These are phyloP conservation scores for Epinotia bilunana DNA, from an alignment of 2,888 invertebrate genomes.

Conservation along the genomic window DNA sequence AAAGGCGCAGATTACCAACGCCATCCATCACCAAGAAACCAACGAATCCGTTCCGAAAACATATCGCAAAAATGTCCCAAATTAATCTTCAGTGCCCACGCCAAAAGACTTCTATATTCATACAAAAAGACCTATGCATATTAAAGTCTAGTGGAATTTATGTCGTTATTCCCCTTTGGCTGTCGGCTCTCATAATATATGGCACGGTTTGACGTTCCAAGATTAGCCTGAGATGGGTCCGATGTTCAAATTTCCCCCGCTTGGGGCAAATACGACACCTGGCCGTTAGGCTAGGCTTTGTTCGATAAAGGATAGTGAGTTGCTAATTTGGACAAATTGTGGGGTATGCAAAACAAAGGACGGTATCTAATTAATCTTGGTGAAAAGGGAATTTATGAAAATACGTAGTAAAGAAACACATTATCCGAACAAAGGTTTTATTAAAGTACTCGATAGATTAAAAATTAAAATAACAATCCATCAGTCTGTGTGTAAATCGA, in stretches of 20 bases:
- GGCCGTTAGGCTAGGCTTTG: conserved; percentile 7
- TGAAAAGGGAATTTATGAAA: neutral
- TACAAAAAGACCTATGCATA: neutral
- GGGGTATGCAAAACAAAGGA: neutral
- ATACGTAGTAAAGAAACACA: neutral
- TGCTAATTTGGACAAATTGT: conserved; percentile 31
- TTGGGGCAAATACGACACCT: conserved; percentile 20
- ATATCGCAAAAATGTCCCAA: conserved; percentile 40
- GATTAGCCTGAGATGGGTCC: conserved; percentile 46
- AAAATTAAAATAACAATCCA: neutral
- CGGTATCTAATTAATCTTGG: neutral
- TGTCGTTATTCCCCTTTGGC: conserved; percentile 23
- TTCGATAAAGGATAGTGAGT: conserved; percentile 30
- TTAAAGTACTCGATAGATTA: neutral
- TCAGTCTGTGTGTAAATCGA: neutral
- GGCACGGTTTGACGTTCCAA: conserved; percentile 41
- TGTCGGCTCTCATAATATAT: conserved; percentile 45
- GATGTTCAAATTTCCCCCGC: conserved; percentile 35
- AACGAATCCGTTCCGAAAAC: conserved; percentile 28
- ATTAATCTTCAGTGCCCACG: conserved; percentile 36
- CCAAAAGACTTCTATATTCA: conserved; percentile 11
- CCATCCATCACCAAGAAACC: conserved; percentile 35
- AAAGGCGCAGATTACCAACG: conserved; percentile 18
- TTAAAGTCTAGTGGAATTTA: neutral
- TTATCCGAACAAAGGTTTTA: conserved; percentile 5